These are phyloP conservation scores for Macrophya alboannulata DNA, from an alignment of 2,888 invertebrate species.

Conservation along the genomic window DNA sequence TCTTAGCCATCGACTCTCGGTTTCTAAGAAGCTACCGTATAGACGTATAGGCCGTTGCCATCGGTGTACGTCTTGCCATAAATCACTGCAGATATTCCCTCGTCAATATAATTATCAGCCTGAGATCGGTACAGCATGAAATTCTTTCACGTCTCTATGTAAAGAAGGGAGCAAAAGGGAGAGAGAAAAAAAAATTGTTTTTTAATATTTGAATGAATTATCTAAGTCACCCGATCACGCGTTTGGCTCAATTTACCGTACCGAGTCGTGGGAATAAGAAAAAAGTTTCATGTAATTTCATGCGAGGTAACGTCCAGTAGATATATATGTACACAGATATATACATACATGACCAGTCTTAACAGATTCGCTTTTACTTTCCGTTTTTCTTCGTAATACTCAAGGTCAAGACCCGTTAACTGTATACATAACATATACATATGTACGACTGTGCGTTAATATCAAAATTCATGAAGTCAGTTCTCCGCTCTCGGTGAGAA, in stretches of 20 bases:
- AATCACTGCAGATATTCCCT: neutral
- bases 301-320: neutral
- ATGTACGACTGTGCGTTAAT: neutral
- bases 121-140: neutral
- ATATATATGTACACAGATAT: neutral
- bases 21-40: constrained; percentile 9
- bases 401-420: constrained; percentile 37
- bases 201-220: neutral
- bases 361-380: constrained; percentile 28
- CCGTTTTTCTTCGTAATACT: neutral
- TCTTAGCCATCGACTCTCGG: constrained; percentile 27
- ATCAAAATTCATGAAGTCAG: neutral
- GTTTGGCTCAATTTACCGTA: neutral
- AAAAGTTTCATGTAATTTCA: neutral
- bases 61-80: neutral
- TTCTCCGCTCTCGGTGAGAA: neutral
- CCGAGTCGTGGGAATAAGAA: neutral
- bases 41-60: neutral
- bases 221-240: neutral
- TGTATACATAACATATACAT: neutral
- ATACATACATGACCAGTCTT: neutral
- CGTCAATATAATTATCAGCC: neutral
- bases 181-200: neutral
- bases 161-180: neutral
- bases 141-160: neutral